Evolutionary conservation across 2,113 vertebrate species (phyloP), one percentile per base, ranked within the genome.

Genomic region (Bungarus multicinctus): DNA sequence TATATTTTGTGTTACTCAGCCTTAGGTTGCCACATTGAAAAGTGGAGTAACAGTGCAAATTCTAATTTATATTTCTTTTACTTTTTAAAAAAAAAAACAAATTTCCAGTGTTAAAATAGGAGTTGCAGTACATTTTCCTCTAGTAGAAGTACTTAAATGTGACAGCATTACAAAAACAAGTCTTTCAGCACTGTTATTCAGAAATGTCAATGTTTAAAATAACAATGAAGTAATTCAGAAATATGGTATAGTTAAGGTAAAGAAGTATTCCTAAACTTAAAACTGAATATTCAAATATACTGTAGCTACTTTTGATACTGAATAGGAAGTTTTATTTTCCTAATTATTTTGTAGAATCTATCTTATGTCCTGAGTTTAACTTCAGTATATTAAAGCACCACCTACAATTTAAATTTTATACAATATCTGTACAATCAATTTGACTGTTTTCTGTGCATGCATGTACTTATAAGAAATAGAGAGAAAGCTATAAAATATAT

Each of bases 241-340:
- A 54, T 91, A 89, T 95, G 89, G 55, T 94, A 81, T 69, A 92
- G 88, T 89, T 3, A 27, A 91, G 60, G 94, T 53, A 90, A 92
- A 93, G 90, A 90, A 94, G 58, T 53, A 85, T 2, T 88, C 2
- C 88, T 88, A 81, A 58, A 57, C 53, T 94, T 91, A 3, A 0
- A 85, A 91, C 91, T 87, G 45, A 88, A 50, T 54, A 30, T 58
- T 95, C 85, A 91, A n/a, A 93, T 90, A 94, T 81, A 95, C 85
- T 95, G 43, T 91, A 95, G 92, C 94, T 91, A 92, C 92, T 94
- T 95, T 87, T 47, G 92, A 30, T 95, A 94, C 88, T 53, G 90
- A 93, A 96, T 96, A 95, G 90, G 87, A 85, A n/a, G 55, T 93
- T 97, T 96, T 69, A 93, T 96, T 96, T 96, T 89, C 91, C 22